Conservation (phyloP, 2,113 vertebrate genomes). For the Urocolius indicus region DNA sequence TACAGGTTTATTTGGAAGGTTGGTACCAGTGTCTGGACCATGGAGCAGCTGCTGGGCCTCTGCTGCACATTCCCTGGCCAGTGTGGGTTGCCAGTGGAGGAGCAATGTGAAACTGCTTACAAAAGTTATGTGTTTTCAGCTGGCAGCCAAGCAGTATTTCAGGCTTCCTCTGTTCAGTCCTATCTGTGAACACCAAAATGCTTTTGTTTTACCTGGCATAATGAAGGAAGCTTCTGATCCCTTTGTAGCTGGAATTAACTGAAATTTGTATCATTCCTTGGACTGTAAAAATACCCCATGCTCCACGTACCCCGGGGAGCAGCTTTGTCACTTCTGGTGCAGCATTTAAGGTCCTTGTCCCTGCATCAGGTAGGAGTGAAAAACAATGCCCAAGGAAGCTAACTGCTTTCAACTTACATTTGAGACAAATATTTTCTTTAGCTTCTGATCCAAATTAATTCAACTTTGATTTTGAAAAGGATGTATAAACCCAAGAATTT, state of each 20-base stretch:
- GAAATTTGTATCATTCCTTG: neutral
- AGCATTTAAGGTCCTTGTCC: neutral
- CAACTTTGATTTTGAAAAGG: neutral
- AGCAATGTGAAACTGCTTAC: neutral
- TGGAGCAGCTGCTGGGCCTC: neutral
- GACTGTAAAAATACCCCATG: neutral
- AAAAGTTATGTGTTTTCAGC: neutral
- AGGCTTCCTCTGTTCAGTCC: neutral
- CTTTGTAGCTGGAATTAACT: constrained; percentile 20
- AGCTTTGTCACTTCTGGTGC: neutral
- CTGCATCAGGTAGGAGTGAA: neutral
- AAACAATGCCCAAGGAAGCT: neutral
- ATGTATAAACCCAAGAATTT: neutral
- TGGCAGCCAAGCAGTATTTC: neutral
- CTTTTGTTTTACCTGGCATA: constrained; percentile 51
- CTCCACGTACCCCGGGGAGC: neutral
- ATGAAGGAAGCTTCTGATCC: constrained; percentile 13
- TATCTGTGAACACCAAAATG: constrained; percentile 10
- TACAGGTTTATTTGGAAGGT: neutral
- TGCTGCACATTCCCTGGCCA: neutral
- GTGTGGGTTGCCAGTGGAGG: neutral
- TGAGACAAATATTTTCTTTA: neutral
- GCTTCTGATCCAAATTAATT: neutral
- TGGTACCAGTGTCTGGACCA: neutral
- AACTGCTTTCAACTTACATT: neutral